Percentiles rank a stretch among this genome's conserved stretches.
phyloP scores from a whole-genome alignment of 1,140 invertebrate species.

The Phortica variegata region DNA sequence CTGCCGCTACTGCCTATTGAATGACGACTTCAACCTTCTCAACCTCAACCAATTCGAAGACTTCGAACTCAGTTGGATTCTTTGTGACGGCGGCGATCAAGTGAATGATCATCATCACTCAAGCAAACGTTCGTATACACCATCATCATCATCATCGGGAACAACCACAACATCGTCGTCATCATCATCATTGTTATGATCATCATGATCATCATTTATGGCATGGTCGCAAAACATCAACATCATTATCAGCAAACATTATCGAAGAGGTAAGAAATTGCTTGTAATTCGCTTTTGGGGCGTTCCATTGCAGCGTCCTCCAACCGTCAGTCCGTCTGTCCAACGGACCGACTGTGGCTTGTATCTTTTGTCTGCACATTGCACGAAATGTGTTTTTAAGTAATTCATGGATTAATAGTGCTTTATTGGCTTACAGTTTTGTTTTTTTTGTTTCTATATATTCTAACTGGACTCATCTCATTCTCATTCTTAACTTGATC shows the following conservation, averaged over 20 bases:
- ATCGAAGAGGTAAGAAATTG: constrained; percentile 39
- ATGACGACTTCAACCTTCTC: no score
- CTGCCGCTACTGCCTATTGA: no score
- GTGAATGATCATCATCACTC: no score
- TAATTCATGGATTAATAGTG: constrained; percentile 54
- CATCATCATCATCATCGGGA: constrained; percentile 9
- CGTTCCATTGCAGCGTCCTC: constrained; percentile 10
- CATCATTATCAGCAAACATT: constrained; percentile 53
- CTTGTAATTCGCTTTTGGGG: constrained; percentile 42
- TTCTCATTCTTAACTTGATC: constrained; percentile 27
- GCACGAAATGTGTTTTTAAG: constrained; percentile 51
- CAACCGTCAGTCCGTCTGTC: neutral
- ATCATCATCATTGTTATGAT: constrained; percentile 46
- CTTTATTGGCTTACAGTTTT: no score
- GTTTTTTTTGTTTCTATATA: no score
- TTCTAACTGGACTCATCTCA: constrained; percentile 14
- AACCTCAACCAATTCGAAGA: no score
- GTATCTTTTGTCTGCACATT: no score
- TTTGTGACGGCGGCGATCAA: no score
- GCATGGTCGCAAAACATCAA: constrained; percentile 51
- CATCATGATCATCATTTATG: no score
- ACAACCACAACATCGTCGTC: constrained; percentile 5
- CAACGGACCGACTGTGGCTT: constrained; percentile 10
- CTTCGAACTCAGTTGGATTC: no score
- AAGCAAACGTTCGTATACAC: no score